A percentile compares a stretch with the other conserved stretches of the same genome.
phyloP scores from a whole-genome alignment of 2,888 invertebrate genomes.

The Trachelus iudaicus region DNA sequence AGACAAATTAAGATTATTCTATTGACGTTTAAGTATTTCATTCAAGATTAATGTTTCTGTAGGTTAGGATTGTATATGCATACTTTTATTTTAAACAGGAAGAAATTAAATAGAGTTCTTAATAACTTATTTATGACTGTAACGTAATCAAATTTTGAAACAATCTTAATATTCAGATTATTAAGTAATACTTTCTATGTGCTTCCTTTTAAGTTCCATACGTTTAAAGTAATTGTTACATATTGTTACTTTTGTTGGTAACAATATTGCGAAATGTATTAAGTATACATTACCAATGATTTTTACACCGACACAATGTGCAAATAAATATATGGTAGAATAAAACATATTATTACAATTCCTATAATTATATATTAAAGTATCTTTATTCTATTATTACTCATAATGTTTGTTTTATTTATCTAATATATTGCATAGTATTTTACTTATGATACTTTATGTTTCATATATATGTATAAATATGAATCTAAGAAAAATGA shows the following conservation, averaged over 20 bases:
- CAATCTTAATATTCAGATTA: not conserved
- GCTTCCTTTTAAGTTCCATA: slow-evolving; percentile 19
- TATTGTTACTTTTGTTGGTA: slow-evolving; percentile 4
- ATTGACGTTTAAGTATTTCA: not conserved
- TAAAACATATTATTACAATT: not conserved
- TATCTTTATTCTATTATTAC: slow-evolving; percentile 6
- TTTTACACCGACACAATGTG: not conserved
- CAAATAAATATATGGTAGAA: not conserved
- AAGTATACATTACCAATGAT: not conserved
- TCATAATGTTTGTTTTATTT: no score
- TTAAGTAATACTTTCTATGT: not conserved
- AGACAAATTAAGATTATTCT: not conserved
- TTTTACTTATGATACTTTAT: no score
- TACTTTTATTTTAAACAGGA: slow-evolving; percentile 12
- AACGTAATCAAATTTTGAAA: not conserved
- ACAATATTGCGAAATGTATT: not conserved
- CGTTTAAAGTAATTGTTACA: slow-evolving; percentile 24
- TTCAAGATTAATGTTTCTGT: not conserved
- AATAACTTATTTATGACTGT: not conserved
- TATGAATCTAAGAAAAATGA: not conserved
- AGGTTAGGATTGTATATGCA: not conserved
- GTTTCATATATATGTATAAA: no score
- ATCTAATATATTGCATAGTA: no score
- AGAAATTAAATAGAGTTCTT: not conserved
- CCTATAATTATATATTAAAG: not conserved